Percentiles rank a stretch among this genome's conserved stretches.
phyloP scores from a whole-genome alignment of 2,888 invertebrate genomes.

The Perithous albicinctus region DNA sequence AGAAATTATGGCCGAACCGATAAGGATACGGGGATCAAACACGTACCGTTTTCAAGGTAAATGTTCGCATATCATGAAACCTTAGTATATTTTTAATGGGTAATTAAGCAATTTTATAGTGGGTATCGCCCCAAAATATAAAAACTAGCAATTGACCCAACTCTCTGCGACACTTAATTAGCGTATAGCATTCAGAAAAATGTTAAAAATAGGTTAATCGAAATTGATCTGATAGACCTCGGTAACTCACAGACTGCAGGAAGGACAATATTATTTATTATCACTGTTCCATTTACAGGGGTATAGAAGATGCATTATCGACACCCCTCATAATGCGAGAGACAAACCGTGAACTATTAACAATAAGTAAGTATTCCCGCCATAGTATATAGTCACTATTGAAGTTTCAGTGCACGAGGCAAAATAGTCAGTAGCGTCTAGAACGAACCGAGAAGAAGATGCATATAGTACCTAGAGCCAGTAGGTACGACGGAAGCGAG shows the following conservation, averaged over 20 bases:
- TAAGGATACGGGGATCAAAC: too few species aligned
- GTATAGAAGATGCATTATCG: conserved; percentile 29
- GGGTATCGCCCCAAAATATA: not conserved
- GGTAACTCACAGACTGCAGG: not conserved
- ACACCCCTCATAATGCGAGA: conserved; percentile 19
- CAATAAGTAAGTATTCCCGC: conserved; percentile 53
- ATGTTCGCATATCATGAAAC: too few species aligned
- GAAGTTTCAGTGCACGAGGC: conserved; percentile 17
- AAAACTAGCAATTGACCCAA: too few species aligned
- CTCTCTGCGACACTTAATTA: too few species aligned
- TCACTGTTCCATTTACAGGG: conserved; percentile 5
- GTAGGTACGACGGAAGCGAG: not conserved
- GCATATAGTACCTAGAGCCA: not conserved
- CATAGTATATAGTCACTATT: conserved; percentile 20
- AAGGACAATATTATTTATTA: not conserved
- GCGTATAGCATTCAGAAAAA: not conserved
- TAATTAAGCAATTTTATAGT: not conserved
- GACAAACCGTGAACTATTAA: conserved; percentile 36
- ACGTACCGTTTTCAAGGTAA: too few species aligned
- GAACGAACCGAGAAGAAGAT: not conserved
- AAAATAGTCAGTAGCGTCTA: conserved; percentile 40
- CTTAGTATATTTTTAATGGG: too few species aligned
- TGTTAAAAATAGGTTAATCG: not conserved
- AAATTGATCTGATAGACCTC: not conserved
- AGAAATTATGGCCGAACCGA: too few species aligned